These are phyloP conservation scores for Trialeurodes vaporariorum DNA, from an alignment of 1,140 invertebrate genomes.

Conservation along the genomic window DNA sequence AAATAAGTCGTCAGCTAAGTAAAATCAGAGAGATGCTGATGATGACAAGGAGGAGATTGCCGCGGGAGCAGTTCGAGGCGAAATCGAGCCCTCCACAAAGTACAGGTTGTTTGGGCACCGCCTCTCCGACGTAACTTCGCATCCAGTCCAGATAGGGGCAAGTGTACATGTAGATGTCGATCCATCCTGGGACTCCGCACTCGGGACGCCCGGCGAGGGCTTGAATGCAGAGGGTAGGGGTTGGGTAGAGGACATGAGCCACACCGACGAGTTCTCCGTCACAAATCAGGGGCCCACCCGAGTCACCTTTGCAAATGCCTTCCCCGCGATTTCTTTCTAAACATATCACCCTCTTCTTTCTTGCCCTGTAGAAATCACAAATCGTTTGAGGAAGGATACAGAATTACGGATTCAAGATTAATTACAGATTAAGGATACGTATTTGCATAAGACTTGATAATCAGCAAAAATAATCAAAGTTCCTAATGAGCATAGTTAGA, in stretches of 20 bases:
- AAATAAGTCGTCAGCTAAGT: too few relatives aligned
- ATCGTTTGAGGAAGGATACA: too few relatives aligned
- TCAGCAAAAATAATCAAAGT: too few relatives aligned
- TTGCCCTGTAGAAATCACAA: background rate
- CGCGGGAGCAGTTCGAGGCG: background rate
- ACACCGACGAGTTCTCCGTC: slow-evolving; percentile 19
- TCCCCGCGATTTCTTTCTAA: slow-evolving; percentile 15
- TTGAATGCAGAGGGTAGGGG: slow-evolving; percentile 4
- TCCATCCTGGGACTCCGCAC: slow-evolving; percentile 13
- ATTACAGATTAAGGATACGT: too few relatives aligned
- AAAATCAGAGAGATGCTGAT: background rate
- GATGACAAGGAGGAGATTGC: background rate
- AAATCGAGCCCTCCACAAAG: background rate
- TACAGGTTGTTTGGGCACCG: background rate
- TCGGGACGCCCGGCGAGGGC: slow-evolving; percentile 10
- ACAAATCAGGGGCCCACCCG: slow-evolving; percentile 19
- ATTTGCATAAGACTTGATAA: too few relatives aligned
- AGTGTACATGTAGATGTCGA: slow-evolving; percentile 19
- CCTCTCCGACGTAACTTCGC: slow-evolving; percentile 1
- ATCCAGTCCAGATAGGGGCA: slow-evolving; percentile 20
- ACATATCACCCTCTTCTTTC: slow-evolving; percentile 17
- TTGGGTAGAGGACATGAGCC: slow-evolving; percentile 17
- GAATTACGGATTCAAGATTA: too few relatives aligned
- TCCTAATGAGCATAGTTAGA: too few relatives aligned
- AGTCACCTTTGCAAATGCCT: slow-evolving; percentile 18